Conservation (phyloP, 2,797 vertebrate species). For the Vireo griseus region DNA sequence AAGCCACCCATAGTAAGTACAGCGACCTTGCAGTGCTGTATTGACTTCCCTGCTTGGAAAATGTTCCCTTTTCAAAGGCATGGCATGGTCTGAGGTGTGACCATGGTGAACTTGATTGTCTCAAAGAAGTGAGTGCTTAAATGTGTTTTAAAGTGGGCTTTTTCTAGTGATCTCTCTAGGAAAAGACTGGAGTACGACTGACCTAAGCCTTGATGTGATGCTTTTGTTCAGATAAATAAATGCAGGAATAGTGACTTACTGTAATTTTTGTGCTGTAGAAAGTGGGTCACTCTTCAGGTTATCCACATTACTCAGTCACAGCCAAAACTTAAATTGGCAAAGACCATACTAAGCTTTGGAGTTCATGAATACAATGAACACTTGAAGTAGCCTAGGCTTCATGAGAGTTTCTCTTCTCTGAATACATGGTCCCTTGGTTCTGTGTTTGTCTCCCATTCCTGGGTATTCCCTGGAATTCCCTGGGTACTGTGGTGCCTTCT, state of each 20-base stretch:
- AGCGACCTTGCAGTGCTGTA: background rate
- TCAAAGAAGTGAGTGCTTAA: background rate
- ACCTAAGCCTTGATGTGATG: background rate
- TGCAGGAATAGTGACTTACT: background rate
- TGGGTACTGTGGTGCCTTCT: background rate
- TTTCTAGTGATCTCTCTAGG: background rate
- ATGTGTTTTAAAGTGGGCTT: background rate
- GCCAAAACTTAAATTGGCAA: background rate
- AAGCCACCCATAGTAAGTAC: background rate
- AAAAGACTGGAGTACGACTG: background rate
- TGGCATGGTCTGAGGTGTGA: background rate
- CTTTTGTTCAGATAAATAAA: background rate
- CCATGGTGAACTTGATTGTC: background rate
- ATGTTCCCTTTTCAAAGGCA: constrained; percentile 26
- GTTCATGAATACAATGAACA: background rate
- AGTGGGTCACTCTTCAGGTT: background rate
- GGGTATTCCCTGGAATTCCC: background rate
- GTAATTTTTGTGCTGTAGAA: background rate
- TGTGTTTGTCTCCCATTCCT: background rate
- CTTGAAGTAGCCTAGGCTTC: background rate
- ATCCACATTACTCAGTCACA: background rate
- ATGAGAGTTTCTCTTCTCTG: background rate
- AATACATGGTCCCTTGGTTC: background rate
- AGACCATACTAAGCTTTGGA: background rate
- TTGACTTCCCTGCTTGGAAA: constrained; percentile 34